A percentile compares a stretch with the other conserved stretches of the same genome.
Conservation (phyloP, 2,113 vertebrate species). For the Pluvianellus socialis region DNA sequence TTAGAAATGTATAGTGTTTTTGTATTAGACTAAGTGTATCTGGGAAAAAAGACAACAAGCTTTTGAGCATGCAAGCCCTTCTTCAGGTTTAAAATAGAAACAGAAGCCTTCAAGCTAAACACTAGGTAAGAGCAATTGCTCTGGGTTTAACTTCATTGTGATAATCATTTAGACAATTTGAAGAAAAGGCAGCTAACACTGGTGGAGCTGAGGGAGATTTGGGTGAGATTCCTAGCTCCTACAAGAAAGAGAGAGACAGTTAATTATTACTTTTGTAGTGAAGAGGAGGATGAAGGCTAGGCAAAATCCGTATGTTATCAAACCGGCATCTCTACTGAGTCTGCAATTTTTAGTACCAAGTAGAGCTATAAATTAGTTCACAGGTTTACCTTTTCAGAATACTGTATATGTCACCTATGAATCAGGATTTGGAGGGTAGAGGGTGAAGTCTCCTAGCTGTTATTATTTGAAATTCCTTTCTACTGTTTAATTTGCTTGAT, state of each 20-base stretch:
- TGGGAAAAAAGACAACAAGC: background rate
- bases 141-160: background rate
- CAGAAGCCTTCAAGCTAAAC: background rate
- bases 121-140: background rate
- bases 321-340: background rate
- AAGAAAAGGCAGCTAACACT: background rate
- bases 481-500: background rate
- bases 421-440: background rate
- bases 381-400: background rate
- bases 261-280: constrained; percentile 22
- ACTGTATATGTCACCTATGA: background rate
- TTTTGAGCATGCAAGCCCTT: background rate
- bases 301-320: background rate
- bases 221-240: background rate
- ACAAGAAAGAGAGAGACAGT: background rate
- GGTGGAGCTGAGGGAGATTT: background rate
- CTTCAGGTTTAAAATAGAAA: constrained; percentile 21
- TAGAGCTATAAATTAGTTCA: background rate
- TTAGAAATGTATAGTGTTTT: background rate
- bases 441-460: background rate
- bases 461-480: background rate
- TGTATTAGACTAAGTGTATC: background rate
- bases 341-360: background rate
- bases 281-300: background rate
- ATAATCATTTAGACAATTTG: constrained; percentile 14